These are phyloP conservation scores for Reinhardtius hippoglossoides DNA, from an alignment of 2,113 vertebrate genomes.

Conservation along the genomic window DNA sequence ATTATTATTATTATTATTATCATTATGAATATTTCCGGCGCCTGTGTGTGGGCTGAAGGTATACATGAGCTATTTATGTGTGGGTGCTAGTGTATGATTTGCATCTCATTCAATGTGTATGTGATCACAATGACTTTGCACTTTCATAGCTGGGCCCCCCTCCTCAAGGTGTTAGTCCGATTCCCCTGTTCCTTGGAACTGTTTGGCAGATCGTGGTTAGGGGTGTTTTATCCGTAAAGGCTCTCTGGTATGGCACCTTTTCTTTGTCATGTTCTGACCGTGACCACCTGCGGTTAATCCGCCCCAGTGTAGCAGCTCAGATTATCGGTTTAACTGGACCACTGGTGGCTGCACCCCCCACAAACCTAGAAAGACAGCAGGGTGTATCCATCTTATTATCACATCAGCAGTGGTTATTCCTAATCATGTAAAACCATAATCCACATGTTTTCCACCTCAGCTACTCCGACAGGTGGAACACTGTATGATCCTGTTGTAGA, in stretches of 20 bases:
- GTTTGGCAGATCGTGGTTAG: slow-evolving; percentile 12
- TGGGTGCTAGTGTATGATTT: slow-evolving; percentile 6
- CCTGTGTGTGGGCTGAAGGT: background rate
- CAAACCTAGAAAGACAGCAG: background rate
- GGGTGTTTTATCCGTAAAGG: slow-evolving; percentile 22
- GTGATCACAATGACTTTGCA: slow-evolving; percentile 31
- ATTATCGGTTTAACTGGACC: slow-evolving; percentile 62
- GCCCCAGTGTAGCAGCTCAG: slow-evolving; percentile 40
- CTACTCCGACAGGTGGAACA: slow-evolving; percentile 31
- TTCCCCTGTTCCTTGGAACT: background rate
- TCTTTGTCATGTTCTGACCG: slow-evolving; percentile 32
- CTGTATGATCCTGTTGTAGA: slow-evolving; percentile 3
- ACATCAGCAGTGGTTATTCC: slow-evolving; percentile 4
- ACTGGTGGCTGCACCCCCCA: background rate
- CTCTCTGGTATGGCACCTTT: slow-evolving; percentile 28
- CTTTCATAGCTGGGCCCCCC: slow-evolving; percentile 8
- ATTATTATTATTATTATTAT: background rate
- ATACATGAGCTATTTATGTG: slow-evolving; percentile 13
- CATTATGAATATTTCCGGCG: slow-evolving; percentile 5
- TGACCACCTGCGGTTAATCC: slow-evolving; percentile 60
- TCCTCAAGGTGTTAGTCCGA: background rate
- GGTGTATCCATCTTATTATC: slow-evolving; percentile 13
- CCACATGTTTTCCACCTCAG: slow-evolving; percentile 15
- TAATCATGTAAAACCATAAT: slow-evolving; percentile 34
- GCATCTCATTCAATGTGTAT: background rate